These are phyloP conservation scores for Pipistrellus nathusii DNA, from an alignment of 2,797 vertebrate species.

Conservation along the genomic window DNA sequence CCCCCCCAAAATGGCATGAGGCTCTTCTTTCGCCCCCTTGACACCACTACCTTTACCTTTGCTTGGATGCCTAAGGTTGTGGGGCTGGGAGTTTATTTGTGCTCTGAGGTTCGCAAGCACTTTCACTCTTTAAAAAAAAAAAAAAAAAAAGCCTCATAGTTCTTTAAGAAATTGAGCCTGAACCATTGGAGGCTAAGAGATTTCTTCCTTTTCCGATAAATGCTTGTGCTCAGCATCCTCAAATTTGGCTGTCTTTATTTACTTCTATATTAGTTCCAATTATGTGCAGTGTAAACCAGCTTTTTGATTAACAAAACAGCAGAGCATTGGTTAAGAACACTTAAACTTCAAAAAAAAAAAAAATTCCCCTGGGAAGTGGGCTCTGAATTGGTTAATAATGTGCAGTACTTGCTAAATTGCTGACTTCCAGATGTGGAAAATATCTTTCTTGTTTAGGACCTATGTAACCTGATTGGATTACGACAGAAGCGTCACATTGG, in stretches of 20 bases:
- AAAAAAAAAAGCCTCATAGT: constrained; percentile 31
- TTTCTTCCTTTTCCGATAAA: constrained; percentile 69
- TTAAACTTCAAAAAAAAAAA: constrained; percentile 85
- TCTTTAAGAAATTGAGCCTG: constrained; percentile 79
- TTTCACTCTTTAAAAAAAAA: constrained; percentile 57
- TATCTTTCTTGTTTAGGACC: constrained; percentile 91
- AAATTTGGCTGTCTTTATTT: constrained; percentile 82
- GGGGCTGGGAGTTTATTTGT: constrained; percentile 78
- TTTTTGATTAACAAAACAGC: constrained; percentile 88
- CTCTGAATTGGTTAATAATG: constrained; percentile 93
- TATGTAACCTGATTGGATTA: constrained; percentile 93
- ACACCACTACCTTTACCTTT: constrained; percentile 79
- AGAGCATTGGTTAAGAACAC: constrained; percentile 89
- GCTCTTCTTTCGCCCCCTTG: constrained; percentile 61
- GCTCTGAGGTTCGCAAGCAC: constrained; percentile 69
- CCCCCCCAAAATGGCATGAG: constrained; percentile 58
- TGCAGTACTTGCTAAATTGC: constrained; percentile 92
- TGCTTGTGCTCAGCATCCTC: constrained; percentile 83
- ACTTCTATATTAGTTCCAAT: constrained; percentile 87
- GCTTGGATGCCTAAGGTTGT: constrained; percentile 47
- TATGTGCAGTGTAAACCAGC: constrained; percentile 84
- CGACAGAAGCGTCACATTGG: constrained; percentile 92
- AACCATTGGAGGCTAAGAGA: constrained; percentile 74
- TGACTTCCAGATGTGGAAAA: constrained; percentile 93
- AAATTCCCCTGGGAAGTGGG: constrained; percentile 89